Base-by-base conservation (phyloP, 30 jellyfish, hydroid and myxozoan genomes). In the Aurelia aurita region DNA sequence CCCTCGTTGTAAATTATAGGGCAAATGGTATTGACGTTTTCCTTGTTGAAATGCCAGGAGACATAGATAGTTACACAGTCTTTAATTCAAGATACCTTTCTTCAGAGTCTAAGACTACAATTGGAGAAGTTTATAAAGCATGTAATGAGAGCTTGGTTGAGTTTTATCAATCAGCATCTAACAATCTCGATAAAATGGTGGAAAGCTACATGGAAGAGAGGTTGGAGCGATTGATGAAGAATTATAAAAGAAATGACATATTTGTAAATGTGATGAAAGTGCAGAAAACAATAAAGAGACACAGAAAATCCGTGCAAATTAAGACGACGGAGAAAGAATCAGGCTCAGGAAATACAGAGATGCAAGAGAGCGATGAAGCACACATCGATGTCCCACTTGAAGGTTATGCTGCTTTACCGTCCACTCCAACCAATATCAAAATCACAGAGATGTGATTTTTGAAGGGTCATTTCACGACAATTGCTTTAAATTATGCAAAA, bases 131-230 rank as follows among this genome's bases (percentile, higher is more conserved):
- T 19, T 75, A 76, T 29, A n/a, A 23, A 9, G 23, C 61, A 19
- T 76, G 88, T 16, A 78, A 76, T n/a, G 88, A 76, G 25, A 22
- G 54, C 44, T 0, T 76, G 23, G 26, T 47, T 14, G 21, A 76
- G 21, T 59, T 76, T 10, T 7, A 6, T 10, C 67, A 32, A n/a
- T n/a, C 69, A 18, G 45, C 29, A 39, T 20, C 67, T 11, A 26
- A 45, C 6, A 71, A 71, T 3, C 29, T 46, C 29, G 84, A 71
- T 31, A 71, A 71, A 45, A 14, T 43, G 21, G 12, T 20, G 7
- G 67, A 13, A 44, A 45, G 26, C 16, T 70, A 71, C 15, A 9
- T 71, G 84, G 69, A 71, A 0, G 69, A 35, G 35, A 45, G 84
- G 20, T 22, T 43, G 71, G 45, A 49, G 43, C 49, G 3, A 20